phyloP scores from a whole-genome alignment of 2,113 vertebrate species.

The Circaetus cinerascens region DNA sequence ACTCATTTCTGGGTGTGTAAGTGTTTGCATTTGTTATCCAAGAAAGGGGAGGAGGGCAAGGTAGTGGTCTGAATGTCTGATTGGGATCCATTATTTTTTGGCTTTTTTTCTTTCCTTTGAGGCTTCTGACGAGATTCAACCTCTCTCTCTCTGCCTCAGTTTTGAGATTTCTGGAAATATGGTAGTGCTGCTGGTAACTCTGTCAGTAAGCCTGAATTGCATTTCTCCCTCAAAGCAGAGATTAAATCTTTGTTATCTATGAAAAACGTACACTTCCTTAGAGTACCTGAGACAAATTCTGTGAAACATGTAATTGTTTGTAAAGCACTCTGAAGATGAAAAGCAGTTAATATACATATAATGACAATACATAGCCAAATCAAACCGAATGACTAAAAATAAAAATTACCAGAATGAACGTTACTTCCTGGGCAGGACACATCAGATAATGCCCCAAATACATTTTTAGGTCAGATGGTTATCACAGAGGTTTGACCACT shows the following conservation, averaged over 20 bases:
- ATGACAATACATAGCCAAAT: background rate
- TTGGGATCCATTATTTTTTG: background rate
- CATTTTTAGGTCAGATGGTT: background rate
- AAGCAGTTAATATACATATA: background rate
- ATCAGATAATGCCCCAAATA: background rate
- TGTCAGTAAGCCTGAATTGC: background rate
- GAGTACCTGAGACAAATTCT: background rate
- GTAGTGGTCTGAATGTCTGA: background rate
- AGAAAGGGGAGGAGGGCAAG: background rate
- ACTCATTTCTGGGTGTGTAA: background rate
- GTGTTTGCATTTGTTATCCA: background rate
- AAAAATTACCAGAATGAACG: background rate
- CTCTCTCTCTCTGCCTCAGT: background rate
- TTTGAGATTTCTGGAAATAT: background rate
- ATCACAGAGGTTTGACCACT: background rate
- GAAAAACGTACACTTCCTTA: background rate
- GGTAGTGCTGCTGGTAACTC: background rate
- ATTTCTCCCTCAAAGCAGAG: background rate
- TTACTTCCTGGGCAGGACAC: background rate
- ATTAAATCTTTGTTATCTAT: background rate
- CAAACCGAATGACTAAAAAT: background rate
- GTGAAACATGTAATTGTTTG: background rate
- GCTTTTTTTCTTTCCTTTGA: background rate
- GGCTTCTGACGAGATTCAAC: background rate
- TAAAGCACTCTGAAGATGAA: background rate